Percentiles rank a stretch among this genome's conserved stretches.
phyloP scores from a whole-genome alignment of 2,888 invertebrate species.

The Myopa tessellatipennis region DNA sequence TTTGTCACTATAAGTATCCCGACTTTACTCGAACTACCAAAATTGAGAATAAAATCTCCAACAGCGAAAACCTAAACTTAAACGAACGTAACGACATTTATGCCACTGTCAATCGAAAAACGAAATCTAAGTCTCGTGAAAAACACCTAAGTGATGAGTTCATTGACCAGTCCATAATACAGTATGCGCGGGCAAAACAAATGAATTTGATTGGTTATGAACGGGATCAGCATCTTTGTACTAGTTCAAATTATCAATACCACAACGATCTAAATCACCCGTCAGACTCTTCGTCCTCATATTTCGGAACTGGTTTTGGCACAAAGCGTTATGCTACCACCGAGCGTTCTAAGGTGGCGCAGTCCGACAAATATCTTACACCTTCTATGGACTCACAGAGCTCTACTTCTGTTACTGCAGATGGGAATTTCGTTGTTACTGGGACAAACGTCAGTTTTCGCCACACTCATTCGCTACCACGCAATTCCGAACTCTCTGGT shows the following conservation, averaged over 20 bases:
- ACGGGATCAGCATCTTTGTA: constrained; percentile 45
- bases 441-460: constrained; percentile 43
- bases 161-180: constrained; percentile 66
- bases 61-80: constrained; percentile 63
- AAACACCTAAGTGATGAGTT: constrained; percentile 68
- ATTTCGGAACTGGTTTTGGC: constrained; percentile 60
- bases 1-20: constrained; percentile 65
- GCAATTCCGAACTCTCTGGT: constrained; percentile 66
- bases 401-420: constrained; percentile 54
- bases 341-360: constrained; percentile 60
- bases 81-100: constrained; percentile 67
- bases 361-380: constrained; percentile 64
- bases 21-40: constrained; percentile 54
- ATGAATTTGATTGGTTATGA: constrained; percentile 52
- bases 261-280: constrained; percentile 66
- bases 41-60: constrained; percentile 63
- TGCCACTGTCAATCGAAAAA: constrained; percentile 68
- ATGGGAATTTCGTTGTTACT: constrained; percentile 39
- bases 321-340: constrained; percentile 57
- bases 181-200: constrained; percentile 63
- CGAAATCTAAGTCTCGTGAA: constrained; percentile 65
- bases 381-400: constrained; percentile 65
- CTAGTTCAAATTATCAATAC: constrained; percentile 59
- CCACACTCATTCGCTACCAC: constrained; percentile 65
- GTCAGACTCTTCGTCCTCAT: constrained; percentile 66